Conservation (phyloP, 2,888 invertebrate genomes). For the Biston stratarius region DNA sequence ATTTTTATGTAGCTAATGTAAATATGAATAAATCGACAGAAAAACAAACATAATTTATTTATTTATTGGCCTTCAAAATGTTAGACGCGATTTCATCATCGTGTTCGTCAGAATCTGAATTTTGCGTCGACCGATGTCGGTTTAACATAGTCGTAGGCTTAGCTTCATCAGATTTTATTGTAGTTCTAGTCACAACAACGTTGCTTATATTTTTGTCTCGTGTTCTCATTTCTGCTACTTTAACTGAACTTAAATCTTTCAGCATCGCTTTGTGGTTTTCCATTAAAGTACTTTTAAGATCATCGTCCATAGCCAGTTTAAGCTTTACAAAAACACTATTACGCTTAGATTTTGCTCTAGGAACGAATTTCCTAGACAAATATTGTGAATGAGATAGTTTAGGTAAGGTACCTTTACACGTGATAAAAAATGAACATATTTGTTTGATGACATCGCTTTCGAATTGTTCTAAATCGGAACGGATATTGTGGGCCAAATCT, state of each 20-base stretch:
- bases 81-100: not conserved
- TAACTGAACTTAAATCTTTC: not conserved
- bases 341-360: slow-evolving; percentile 17
- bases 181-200: slow-evolving; percentile 4
- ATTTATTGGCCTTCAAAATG: not conserved
- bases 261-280: slow-evolving; percentile 7
- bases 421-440: slow-evolving; percentile 61
- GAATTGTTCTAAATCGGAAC: slow-evolving; percentile 62
- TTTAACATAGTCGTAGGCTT: not conserved
- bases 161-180: not conserved
- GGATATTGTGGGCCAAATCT: slow-evolving; percentile 63
- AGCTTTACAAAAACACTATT: slow-evolving; percentile 60
- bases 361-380: not conserved
- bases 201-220: not conserved
- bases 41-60: slow-evolving; percentile 3
- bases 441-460: slow-evolving; percentile 48
- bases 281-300: slow-evolving; percentile 44
- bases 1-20: not conserved
- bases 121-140: not conserved
- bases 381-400: not conserved
- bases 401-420: slow-evolving; percentile 58
- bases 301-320: slow-evolving; percentile 57
- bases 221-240: too few species aligned
- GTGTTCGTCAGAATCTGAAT: not conserved
- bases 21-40: slow-evolving; percentile 20